Evolutionary conservation across 2,888 invertebrate species (phyloP), one percentile per base, ranked within the genome.

Genomic region (Archips xylosteana): DNA sequence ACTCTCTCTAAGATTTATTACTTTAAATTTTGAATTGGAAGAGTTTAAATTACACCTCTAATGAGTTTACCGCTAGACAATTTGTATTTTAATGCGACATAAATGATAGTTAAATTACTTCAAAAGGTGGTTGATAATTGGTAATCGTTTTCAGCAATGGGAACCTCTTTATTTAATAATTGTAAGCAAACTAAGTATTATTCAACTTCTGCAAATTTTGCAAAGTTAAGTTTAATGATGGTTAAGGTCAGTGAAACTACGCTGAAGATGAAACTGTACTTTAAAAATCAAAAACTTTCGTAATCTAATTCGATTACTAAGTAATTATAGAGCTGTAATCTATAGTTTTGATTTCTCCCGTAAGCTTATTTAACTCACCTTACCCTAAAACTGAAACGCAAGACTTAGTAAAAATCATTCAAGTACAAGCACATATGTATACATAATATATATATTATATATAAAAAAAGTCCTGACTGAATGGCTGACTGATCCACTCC

Each of bases 1-100:
- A 75, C 76, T 78, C 77, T 70, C 74, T 72, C 74, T 42, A 70
- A 75, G 75, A 78, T 78, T 80, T 78, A 80, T 78, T 71, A 73
- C 78, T 73, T 70, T 57, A 51, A 77, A 79, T 74, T 76, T 75
- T 71, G 69, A 69, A 75, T 71, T 66, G 69, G 57, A 75, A 74
- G 70, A 74, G 74, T 70, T 74, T 54, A 60, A 74, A 70, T 74
- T 74, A 65, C 34, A 69, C 73, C 69, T 59, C 69, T 65, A 74
- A 74, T 70, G 54, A 74, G 64, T 60, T 74, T 69, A 59, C 68
- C 39, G 47, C 45, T 23, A 63, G 68, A 71, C 57, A 47, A 59
- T 59, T 65, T 47, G 64, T 57, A 59, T 59, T 65, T 70, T 65
- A 65, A 71, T 49, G 71, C 23, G 23, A 13, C 32, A 23, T 65